Evolutionary conservation across 2,888 invertebrate genomes (phyloP), one percentile per base, ranked within the genome.

Genomic region (Lycophotia porphyrea): DNA sequence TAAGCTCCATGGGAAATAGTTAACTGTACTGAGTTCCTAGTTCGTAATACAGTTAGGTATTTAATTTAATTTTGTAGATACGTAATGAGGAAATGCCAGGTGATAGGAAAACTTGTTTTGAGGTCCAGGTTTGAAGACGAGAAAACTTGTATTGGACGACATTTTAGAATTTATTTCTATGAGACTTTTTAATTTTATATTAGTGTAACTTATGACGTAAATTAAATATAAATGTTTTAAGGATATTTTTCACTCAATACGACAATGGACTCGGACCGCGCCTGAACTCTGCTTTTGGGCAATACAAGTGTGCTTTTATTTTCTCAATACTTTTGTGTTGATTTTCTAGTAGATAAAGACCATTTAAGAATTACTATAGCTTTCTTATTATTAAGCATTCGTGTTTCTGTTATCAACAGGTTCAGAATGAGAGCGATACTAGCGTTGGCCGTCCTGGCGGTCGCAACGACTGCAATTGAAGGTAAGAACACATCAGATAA

Each of bases 401-500:
- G 15, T 84, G 27, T 80, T 85, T 87, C 60, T 81, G 85, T 93
- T 86, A 78, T 91, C 92, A 0, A 21, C 93, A 96, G 96, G 92
- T 93, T 87, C 90, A 95, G 89, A 90, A 96, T 96, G 96, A 92
- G 93, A 89, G 93, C 87, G 78, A 84, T 95, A 92, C 91, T 95
- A 84, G 93, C 93, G 95, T 95, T 96, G 95, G 96, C 94, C 88
- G 94, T 95, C 93, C 92, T 96, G 78, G 93, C 93, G 84, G 92
- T 91, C 77, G 85, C 89, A n/a, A 88, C 92, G 64, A 90, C 93
- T 80, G 91, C 92, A 78, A 92, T 90, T 75, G 88, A 95, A 92
- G 92, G 96, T 95, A 88, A 94, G 93, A 88, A 70, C 55, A 49
- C 8, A 13, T 69, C 15, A 1, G 0, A 36, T 9, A 36, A 34